Conservation (phyloP, 2,797 vertebrate genomes). For the Coregonus sp. region DNA sequence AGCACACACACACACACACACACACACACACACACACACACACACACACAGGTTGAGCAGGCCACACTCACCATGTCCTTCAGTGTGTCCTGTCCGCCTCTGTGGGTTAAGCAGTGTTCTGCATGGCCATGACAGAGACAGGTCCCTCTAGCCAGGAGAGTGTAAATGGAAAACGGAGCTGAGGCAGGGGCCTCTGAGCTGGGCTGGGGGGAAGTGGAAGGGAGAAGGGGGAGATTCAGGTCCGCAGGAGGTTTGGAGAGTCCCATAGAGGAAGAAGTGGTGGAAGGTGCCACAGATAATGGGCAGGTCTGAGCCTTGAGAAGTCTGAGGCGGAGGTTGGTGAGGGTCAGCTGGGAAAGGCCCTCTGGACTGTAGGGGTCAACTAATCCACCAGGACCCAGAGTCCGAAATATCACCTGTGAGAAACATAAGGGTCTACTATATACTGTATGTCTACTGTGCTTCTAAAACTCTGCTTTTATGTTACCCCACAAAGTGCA, state of each 20-base stretch:
- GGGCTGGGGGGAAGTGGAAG: constrained; percentile 20
- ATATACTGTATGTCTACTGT: constrained; percentile 12
- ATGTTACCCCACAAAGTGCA: not conserved
- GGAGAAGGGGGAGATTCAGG: constrained; percentile 14
- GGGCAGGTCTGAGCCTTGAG: constrained; percentile 82
- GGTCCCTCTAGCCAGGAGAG: constrained; percentile 83
- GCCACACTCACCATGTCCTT: constrained; percentile 57
- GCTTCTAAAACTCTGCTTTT: not conserved
- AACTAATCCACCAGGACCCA: constrained; percentile 71
- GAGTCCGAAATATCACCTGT: constrained; percentile 84
- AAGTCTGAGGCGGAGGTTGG: constrained; percentile 84
- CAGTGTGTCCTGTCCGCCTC: constrained; percentile 35
- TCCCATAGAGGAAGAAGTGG: not conserved
- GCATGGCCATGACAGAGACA: constrained; percentile 90
- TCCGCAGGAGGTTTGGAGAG: not conserved
- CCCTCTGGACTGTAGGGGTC: constrained; percentile 83
- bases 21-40: not conserved
- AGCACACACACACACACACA: not conserved
- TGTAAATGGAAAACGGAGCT: constrained; percentile 83
- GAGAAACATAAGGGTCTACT: constrained; percentile 14
- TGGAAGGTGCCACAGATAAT: constrained; percentile 26
- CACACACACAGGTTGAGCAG: not conserved
- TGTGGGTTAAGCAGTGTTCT: constrained; percentile 75
- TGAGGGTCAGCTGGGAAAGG: constrained; percentile 80
- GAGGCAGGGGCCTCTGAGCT: constrained; percentile 60